phyloP scores from a whole-genome alignment of 2,888 invertebrate species.

The Acanthoscelides obtectus region DNA sequence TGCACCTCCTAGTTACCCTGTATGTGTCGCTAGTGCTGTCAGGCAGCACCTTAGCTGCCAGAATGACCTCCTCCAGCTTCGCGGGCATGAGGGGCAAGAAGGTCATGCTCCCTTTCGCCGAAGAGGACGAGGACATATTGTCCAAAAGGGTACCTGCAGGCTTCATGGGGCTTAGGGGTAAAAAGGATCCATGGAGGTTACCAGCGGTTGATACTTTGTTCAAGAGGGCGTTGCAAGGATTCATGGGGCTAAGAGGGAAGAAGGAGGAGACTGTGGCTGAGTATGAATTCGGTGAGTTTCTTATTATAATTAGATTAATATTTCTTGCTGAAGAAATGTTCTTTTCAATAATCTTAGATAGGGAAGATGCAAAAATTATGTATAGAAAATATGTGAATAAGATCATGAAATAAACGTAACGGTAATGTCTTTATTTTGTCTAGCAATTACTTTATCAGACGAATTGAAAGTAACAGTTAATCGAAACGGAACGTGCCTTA shows the following conservation, averaged over 20 bases:
- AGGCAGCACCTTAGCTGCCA: background rate
- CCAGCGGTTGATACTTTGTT: background rate
- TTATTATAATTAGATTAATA: no score
- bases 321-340: no score
- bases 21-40: background rate
- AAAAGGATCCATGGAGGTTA: constrained; percentile 5
- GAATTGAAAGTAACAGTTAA: no score
- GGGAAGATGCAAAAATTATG: no score
- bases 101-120: background rate
- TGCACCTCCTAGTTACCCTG: background rate
- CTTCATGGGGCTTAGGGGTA: constrained; percentile 22
- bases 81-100: background rate
- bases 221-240: background rate
- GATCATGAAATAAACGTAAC: no score
- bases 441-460: no score
- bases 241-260: background rate
- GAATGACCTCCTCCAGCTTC: background rate
- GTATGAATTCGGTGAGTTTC: background rate
- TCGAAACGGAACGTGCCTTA: no score
- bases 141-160: constrained; percentile 18
- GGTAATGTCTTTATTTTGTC: no score
- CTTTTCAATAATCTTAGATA: no score
- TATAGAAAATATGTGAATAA: no score
- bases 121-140: background rate
- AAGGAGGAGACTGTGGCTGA: background rate